Percentiles rank a stretch among this genome's conserved stretches.
Evolutionary conservation across 2,113 vertebrate genomes (phyloP).

Genomic region (Tyto alba): DNA sequence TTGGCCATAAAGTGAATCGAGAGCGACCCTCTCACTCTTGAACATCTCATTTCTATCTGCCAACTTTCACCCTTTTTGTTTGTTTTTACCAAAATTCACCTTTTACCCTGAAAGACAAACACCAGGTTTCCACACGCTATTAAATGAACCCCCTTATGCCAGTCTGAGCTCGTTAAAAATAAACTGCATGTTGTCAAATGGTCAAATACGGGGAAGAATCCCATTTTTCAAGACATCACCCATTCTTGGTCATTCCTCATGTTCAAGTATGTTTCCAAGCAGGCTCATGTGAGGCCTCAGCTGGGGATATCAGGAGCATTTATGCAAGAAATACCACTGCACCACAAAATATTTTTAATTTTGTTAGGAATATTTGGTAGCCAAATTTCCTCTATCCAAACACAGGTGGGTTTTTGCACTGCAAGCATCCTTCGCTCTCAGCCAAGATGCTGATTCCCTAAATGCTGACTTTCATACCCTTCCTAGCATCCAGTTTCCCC

Average conservation of each 20-base stretch:
- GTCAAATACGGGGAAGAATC: background rate
- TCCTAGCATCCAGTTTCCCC: background rate
- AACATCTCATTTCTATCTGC: background rate
- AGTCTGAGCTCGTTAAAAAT: background rate
- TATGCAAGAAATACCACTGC: background rate
- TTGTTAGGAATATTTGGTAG: background rate
- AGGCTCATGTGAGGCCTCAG: background rate
- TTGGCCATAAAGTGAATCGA: background rate
- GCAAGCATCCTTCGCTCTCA: background rate
- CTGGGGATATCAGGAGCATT: rapidly evolving
- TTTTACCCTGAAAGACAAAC: background rate
- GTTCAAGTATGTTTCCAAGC: background rate
- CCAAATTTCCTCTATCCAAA: background rate
- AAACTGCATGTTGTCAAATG: background rate
- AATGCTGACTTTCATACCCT: background rate
- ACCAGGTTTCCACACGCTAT: background rate
- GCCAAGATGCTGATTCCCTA: background rate
- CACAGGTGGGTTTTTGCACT: background rate
- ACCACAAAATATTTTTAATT: background rate
- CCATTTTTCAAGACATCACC: background rate
- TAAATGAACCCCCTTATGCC: background rate
- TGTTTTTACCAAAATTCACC: background rate
- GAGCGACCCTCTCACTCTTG: background rate
- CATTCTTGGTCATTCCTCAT: background rate
- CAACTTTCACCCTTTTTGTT: background rate